phyloP scores from a whole-genome alignment of 2,113 vertebrate genomes.

The Tursiops truncatus region DNA sequence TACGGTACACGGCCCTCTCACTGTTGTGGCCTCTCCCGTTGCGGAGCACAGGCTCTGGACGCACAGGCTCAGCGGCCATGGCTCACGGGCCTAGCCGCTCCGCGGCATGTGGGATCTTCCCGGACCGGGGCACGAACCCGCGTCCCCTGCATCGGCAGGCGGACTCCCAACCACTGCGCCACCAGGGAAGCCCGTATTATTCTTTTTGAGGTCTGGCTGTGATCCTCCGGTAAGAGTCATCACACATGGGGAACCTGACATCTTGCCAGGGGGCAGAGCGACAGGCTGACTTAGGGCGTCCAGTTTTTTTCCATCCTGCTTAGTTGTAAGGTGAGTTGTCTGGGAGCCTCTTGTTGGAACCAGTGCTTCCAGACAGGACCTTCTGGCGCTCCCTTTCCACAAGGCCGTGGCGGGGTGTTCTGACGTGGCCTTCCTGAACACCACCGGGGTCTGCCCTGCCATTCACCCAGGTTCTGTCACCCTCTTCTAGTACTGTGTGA shows the following conservation, averaged over 20 bases:
- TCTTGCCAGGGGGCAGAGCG: constrained; percentile 61
- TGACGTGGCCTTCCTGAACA: not conserved
- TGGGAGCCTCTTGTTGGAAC: not conserved
- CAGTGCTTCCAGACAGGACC: not conserved
- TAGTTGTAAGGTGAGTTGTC: constrained; percentile 60
- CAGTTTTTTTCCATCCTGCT: constrained; percentile 52
- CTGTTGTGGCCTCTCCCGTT: too few species aligned
- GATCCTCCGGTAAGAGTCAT: not conserved
- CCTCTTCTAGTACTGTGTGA: not conserved
- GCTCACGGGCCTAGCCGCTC: too few species aligned
- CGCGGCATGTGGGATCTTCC: too few species aligned
- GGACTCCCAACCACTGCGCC: too few species aligned
- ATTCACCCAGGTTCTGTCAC: not conserved
- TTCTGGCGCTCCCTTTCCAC: not conserved
- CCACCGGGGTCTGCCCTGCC: not conserved
- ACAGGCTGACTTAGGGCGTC: constrained; percentile 24
- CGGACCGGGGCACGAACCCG: too few species aligned
- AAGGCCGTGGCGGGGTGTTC: not conserved
- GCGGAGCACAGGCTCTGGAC: too few species aligned
- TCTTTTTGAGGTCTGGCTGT: not conserved
- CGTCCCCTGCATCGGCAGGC: too few species aligned
- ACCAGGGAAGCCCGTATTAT: not conserved
- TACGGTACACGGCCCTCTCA: too few species aligned
- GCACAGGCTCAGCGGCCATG: too few species aligned
- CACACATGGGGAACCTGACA: constrained; percentile 60